Conservation (phyloP, 2,113 vertebrate genomes). For the Serinus canaria region DNA sequence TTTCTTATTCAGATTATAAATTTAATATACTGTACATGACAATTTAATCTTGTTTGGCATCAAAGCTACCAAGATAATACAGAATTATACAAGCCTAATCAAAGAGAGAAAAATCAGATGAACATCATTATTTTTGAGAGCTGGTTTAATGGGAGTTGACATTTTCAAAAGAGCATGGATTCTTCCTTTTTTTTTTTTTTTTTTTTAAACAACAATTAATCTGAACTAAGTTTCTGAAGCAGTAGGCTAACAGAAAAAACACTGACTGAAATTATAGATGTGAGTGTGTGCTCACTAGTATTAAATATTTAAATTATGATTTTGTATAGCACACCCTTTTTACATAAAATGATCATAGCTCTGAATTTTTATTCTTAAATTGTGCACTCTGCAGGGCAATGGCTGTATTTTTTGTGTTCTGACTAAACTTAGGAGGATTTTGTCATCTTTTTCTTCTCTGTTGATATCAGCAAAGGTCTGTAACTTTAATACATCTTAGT, state of each 20-base stretch:
- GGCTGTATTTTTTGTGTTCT: slow-evolving; percentile 42
- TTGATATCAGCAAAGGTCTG: slow-evolving; percentile 7
- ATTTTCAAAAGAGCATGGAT: slow-evolving; percentile 59
- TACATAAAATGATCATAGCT: neutral
- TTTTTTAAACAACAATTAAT: slow-evolving; percentile 43
- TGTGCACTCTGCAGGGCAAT: neutral
- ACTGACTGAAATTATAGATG: slow-evolving; percentile 42
- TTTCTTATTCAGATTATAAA: slow-evolving; percentile 69
- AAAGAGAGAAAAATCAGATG: slow-evolving; percentile 68
- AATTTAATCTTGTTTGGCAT: slow-evolving; percentile 76
- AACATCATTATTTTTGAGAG: slow-evolving; percentile 62
- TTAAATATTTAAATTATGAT: slow-evolving; percentile 64
- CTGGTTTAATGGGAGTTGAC: slow-evolving; percentile 50
- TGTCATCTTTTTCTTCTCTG: slow-evolving; percentile 44
- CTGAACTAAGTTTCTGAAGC: slow-evolving; percentile 26
- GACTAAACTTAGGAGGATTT: slow-evolving; percentile 65
- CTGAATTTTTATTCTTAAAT: slow-evolving; percentile 60
- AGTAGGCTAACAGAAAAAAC: slow-evolving; percentile 25
- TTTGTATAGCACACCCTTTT: slow-evolving; percentile 20
- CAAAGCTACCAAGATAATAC: slow-evolving; percentile 72
- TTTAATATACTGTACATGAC: slow-evolving; percentile 72
- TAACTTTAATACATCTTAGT: slow-evolving; percentile 50
- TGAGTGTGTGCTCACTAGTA: slow-evolving; percentile 28
- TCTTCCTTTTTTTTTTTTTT: neutral
- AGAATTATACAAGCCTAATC: slow-evolving; percentile 75